Evolutionary conservation across 2,888 invertebrate species (phyloP).

Genomic region (Epinotia ramella): DNA sequence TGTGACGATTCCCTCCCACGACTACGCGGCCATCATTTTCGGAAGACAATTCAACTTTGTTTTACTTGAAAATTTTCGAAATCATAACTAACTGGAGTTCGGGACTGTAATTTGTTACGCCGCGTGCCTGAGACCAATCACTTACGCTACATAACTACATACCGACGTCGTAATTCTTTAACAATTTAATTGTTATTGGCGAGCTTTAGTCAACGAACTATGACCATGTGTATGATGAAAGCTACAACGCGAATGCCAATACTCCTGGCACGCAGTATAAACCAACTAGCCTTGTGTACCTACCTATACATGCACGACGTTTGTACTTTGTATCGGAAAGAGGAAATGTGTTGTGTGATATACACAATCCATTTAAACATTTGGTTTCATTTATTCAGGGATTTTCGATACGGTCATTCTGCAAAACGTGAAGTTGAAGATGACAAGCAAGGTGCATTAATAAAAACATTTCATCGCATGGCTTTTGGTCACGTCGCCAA

Average conservation of each 20-base stretch:
- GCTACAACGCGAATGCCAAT: not conserved
- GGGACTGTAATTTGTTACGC: not conserved
- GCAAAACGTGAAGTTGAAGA: not conserved
- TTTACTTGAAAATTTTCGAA: conserved; percentile 45
- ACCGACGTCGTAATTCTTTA: not conserved
- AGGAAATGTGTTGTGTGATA: too few relatives aligned
- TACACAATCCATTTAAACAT: too few relatives aligned
- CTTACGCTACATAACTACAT: not conserved
- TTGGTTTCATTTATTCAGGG: too few relatives aligned
- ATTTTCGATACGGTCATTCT: not conserved
- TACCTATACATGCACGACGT: too few relatives aligned
- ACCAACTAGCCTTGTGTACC: not conserved
- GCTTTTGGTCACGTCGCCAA: conserved; percentile 17
- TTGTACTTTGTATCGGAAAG: too few relatives aligned
- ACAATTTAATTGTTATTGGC: not conserved
- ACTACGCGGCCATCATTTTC: conserved; percentile 40
- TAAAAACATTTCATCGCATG: conserved; percentile 3
- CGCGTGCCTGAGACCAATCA: not conserved
- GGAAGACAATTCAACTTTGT: conserved; percentile 45
- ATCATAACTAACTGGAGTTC: conserved; percentile 23
- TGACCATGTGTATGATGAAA: not conserved
- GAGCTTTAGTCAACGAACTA: not conserved
- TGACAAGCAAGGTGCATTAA: conserved; percentile 18
- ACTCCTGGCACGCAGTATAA: not conserved
- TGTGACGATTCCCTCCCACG: conserved; percentile 47